A percentile compares a stretch with the other conserved stretches of the same genome.
phyloP scores from a whole-genome alignment of 1,140 invertebrate genomes.

The Stenopsyche tienmushanensis region DNA sequence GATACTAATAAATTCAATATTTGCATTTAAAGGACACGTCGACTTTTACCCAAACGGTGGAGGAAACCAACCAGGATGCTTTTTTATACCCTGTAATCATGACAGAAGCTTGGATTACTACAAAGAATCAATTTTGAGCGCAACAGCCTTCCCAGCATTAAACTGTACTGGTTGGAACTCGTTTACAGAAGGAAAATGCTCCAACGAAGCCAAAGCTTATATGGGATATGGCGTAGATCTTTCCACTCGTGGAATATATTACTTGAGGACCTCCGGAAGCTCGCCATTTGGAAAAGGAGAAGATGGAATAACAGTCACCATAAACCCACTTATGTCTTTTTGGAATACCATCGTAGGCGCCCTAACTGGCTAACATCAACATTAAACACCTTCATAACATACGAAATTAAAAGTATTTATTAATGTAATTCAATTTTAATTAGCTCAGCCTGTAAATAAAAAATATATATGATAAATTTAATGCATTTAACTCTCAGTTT shows the following conservation, averaged over 20 bases:
- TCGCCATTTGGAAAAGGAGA: background rate
- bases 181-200: background rate
- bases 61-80: background rate
- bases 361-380: too few relatives aligned
- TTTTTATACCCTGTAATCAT: background rate
- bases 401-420: too few relatives aligned
- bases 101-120: background rate
- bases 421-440: too few relatives aligned
- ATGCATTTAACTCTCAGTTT: too few relatives aligned
- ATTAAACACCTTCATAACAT: too few relatives aligned
- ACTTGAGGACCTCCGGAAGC: background rate
- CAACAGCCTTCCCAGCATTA: background rate
- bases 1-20: too few relatives aligned
- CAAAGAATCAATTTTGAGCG: background rate
- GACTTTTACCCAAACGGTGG: too few relatives aligned
- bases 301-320: background rate
- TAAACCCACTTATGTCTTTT: background rate
- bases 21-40: conserved; percentile 1
- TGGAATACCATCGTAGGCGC: too few relatives aligned
- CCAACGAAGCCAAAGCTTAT: background rate
- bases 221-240: conserved; percentile 10
- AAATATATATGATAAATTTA: too few relatives aligned
- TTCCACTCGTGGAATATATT: background rate
- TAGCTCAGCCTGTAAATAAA: too few relatives aligned
- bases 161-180: background rate